Evolutionary conservation across 2,797 vertebrate species (phyloP).

Genomic region (Gorsachius magnificus): DNA sequence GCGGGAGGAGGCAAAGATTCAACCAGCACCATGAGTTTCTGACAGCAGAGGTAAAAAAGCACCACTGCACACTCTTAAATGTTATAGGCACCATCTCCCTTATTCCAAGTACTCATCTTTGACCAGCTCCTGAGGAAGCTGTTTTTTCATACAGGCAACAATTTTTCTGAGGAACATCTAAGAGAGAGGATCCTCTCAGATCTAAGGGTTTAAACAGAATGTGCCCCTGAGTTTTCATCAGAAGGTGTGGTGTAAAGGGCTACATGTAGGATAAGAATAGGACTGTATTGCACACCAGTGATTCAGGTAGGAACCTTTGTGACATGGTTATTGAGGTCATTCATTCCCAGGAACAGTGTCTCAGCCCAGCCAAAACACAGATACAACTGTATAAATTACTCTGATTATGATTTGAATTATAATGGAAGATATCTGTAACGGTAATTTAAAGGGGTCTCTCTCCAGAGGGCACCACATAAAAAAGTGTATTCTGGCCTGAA

Average conservation of each 20-base stretch:
- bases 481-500: not conserved
- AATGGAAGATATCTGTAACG: not conserved
- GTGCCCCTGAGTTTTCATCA: not conserved
- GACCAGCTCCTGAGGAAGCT: not conserved
- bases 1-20: not conserved
- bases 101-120: not conserved
- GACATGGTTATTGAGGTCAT: not conserved
- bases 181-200: not conserved
- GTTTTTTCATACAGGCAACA: not conserved
- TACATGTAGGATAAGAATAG: not conserved
- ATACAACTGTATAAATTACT: not conserved
- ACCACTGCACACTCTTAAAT: not conserved
- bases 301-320: not conserved
- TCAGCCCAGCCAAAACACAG: not conserved
- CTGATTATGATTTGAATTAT: not conserved
- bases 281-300: not conserved
- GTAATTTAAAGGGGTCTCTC: not conserved
- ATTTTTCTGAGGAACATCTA: not conserved
- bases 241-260: not conserved
- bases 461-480: not conserved
- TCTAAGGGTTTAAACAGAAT: not conserved
- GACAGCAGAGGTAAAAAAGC: not conserved
- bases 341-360: not conserved
- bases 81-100: not conserved
- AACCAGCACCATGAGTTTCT: not conserved